Evolutionary conservation across 2,888 invertebrate species (phyloP), one percentile per base, ranked within the genome.

Genomic region (Heliconius ethilla): DNA sequence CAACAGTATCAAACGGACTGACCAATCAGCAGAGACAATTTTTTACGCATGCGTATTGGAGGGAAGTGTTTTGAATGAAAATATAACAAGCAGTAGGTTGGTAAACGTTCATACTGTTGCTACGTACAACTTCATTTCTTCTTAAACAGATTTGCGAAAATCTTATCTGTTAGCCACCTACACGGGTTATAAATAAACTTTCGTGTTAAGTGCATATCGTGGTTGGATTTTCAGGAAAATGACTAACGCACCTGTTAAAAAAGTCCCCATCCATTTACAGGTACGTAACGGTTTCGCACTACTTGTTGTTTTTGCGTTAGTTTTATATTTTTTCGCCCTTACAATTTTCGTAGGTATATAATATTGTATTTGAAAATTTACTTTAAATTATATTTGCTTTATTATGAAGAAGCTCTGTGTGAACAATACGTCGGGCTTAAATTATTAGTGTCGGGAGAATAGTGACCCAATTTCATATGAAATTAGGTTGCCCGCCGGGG

Each of bases 221-320:
- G 89, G 79, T 84, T 86, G 87, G 86, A 83, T 87, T 87, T 87
- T 88, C 81, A 87, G 87, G 83, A 94, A 92, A 90, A 97, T 96
- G 96, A 85, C 88, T 79, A 91, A 86, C 89, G 97, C 97, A 83
- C 98, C 98, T 83, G 98, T 98, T 84, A 98, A 98, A 94, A 98
- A 99, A 95, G 98, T 98, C 81, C 98, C 98, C 79, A 98, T 99
- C 89, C 98, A 99, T 94, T 95, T 98, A 88, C 98, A 98, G 96
- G 97, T 98, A 93, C 96, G 95, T 67, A 80, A 77, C 81, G 82
- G 82, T 82, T 76, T 74, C 75, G 81, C 37, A 78, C 88, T 82
- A 92, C 89, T 90, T 92, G 91, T 92, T 92, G 90, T 89, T 90
- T 88, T 86, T 76, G 80, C 76, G 51, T 75, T 76, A 65, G 55